phyloP scores from a whole-genome alignment of 2,113 vertebrate species.

The Limnothrissa miodon region DNA sequence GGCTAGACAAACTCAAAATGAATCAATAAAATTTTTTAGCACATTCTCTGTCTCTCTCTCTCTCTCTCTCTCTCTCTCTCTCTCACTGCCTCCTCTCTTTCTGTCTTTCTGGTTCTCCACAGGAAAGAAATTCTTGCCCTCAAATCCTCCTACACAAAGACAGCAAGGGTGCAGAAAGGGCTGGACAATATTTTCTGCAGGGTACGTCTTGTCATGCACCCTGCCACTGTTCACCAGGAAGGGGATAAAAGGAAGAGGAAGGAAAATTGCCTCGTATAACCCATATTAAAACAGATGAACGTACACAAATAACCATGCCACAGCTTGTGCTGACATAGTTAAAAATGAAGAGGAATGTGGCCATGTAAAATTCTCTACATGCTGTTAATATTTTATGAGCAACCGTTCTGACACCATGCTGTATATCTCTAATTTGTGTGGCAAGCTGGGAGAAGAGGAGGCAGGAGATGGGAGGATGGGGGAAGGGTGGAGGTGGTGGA shows the following conservation, averaged over 20 bases:
- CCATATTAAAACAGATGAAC: conserved; percentile 55
- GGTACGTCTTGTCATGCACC: conserved; percentile 2
- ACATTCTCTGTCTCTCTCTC: neutral
- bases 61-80: neutral
- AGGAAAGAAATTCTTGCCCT: neutral
- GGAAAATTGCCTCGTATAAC: conserved; percentile 41
- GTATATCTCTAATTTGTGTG: conserved; percentile 67
- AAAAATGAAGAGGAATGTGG: conserved; percentile 70
- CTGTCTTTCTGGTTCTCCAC: neutral
- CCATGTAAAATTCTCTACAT: conserved; percentile 68
- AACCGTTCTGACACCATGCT: conserved; percentile 63
- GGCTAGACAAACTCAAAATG: conserved; percentile 17
- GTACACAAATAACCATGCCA: conserved; percentile 62
- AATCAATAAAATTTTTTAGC: neutral
- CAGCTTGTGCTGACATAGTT: conserved; percentile 66
- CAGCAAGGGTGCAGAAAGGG: neutral
- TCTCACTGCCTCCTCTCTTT: neutral
- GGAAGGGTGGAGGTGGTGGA: conserved; percentile 9
- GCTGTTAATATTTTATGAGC: conserved; percentile 78
- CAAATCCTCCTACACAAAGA: neutral
- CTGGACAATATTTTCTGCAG: conserved; percentile 16
- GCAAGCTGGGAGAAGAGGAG: conserved; percentile 46
- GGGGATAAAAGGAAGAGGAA: conserved; percentile 19
- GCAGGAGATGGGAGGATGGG: neutral
- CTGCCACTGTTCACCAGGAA: conserved; percentile 5